Evolutionary conservation across 2,797 vertebrate species (phyloP).

Genomic region (Buceros bicornis): DNA sequence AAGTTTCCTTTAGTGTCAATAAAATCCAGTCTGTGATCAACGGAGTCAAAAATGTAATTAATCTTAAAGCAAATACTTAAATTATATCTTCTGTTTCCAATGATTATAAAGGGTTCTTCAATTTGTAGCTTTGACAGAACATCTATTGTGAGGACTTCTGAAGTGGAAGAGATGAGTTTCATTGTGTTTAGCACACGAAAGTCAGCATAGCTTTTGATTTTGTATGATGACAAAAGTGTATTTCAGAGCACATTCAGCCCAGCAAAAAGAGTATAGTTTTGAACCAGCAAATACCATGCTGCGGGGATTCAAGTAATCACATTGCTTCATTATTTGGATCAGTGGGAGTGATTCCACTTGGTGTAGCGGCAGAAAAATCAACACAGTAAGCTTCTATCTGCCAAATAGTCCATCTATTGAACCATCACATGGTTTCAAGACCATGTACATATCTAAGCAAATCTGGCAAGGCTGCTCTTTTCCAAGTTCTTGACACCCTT

Average conservation of each 20-base stretch:
- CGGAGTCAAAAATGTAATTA: background rate
- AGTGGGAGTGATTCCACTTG: background rate
- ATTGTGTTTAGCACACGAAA: background rate
- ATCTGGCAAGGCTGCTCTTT: background rate
- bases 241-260: background rate
- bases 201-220: background rate
- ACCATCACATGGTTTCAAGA: background rate
- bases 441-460: background rate
- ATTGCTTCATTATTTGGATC: background rate
- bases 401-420: background rate
- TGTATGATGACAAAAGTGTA: background rate
- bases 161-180: background rate
- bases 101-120: background rate
- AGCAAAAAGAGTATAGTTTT: background rate
- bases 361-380: background rate
- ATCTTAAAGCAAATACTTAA: slow-evolving; percentile 5
- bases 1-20: background rate
- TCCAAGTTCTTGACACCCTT: background rate
- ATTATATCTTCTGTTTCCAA: background rate
- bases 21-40: background rate
- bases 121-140: background rate
- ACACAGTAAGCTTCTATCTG: background rate
- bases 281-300: background rate
- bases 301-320: background rate
- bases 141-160: background rate